Base-by-base conservation (phyloP, 2,113 vertebrate species). In the Haemorhous mexicanus region DNA sequence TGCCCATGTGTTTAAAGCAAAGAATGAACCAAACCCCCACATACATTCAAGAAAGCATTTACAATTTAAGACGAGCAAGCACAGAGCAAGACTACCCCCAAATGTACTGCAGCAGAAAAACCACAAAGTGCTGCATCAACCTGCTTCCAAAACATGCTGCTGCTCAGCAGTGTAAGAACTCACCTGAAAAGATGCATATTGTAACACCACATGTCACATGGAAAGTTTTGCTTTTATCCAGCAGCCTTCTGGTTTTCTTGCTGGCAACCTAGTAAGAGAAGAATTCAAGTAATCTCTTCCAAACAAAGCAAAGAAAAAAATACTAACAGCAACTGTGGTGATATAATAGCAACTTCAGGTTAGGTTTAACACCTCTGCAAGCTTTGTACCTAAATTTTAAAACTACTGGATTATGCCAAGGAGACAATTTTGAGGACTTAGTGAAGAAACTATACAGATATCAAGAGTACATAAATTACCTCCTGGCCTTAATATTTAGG, bases 151-250 rank as follows among this genome's bases (percentile, higher is more conserved):
- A 39, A 79, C 58, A 75, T n/a, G 4, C 43, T 67, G 47, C 37
- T 33, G 20, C 69, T 83, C 55, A 83, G 55, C 37, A 59, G 46
- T 33, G 6, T 9, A 53, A 68, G 21, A 59, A 87, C 97, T 98
- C 95, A 99, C 99, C 99, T 97, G 99, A 99, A 96, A 99, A 99
- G 97, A 99, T 95, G 94, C 98, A 99, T 88, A 99, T 98, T 37
- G 98, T 98, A 62, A 98, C 84, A 56, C 99, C 99, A 84, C 99
- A 99, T 0, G 98, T 98, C 89, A 99, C 98, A 33, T 99, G 99
- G 79, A 99, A 99, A 84, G 98, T 98, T 97, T 99, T 99, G 93
- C 98, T 98, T 97, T 99, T 99, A 97, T 99, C 98, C 75, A 99
- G 87, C 44, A 99, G 94, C 90, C 99, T 98, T 94, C 99, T 98